A percentile compares a stretch with the other conserved stretches of the same genome.
These are phyloP conservation scores for Odontomyia ornata DNA, from an alignment of 2,888 invertebrate genomes.

Conservation along the genomic window DNA sequence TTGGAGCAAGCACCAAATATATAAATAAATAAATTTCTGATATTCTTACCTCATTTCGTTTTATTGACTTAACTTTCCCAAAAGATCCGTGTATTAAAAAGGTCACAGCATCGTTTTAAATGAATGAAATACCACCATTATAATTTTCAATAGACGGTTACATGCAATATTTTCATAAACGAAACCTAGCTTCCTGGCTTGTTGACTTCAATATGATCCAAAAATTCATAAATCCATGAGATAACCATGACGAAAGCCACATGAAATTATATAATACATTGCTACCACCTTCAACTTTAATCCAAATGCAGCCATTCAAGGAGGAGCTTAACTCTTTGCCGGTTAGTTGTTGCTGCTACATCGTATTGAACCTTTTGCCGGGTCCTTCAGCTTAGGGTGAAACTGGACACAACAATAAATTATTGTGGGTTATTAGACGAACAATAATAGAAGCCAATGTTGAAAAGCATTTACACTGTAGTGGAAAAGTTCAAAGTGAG, in stretches of 20 bases:
- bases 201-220: neutral
- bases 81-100: too few species aligned
- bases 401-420: constrained; percentile 39
- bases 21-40: too few species aligned
- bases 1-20: too few species aligned
- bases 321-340: constrained; percentile 22
- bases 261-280: constrained; percentile 40
- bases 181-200: neutral
- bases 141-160: too few species aligned
- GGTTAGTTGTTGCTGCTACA: neutral
- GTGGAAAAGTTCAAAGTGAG: constrained; percentile 41
- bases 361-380: neutral
- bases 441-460: constrained; percentile 43
- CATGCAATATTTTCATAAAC: too few species aligned
- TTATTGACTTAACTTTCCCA: too few species aligned
- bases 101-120: too few species aligned
- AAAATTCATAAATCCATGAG: constrained; percentile 27
- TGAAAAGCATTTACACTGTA: constrained; percentile 38
- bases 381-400: neutral
- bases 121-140: too few species aligned
- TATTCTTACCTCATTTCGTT: too few species aligned
- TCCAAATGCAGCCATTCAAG: constrained; percentile 25
- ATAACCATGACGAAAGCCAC: constrained; percentile 20
- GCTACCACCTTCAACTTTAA: constrained; percentile 33
- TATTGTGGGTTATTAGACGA: constrained; percentile 42